Conservation (phyloP, 2,888 invertebrate species). For the Ypsolopha scabrella region DNA sequence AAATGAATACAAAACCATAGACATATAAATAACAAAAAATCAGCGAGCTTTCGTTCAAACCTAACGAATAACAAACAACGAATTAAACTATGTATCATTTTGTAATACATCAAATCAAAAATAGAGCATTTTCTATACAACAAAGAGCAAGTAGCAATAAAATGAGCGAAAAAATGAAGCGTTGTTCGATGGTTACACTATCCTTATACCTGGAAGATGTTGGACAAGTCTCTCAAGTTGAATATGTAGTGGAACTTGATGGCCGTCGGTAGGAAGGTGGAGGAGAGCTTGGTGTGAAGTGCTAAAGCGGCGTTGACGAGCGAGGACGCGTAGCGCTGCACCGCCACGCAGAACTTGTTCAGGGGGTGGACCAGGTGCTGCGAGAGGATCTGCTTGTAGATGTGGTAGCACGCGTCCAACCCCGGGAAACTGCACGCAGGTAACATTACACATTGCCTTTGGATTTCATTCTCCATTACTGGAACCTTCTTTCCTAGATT, state of each 20-base stretch:
- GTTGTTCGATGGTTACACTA: not conserved
- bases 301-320: conserved; percentile 80
- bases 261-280: conserved; percentile 91
- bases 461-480: too few relatives aligned
- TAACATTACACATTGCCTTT: too few relatives aligned
- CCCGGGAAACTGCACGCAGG: conserved; percentile 79
- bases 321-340: conserved; percentile 70
- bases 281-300: conserved; percentile 80
- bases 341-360: conserved; percentile 74
- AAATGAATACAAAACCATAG: too few relatives aligned
- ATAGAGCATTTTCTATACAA: too few relatives aligned
- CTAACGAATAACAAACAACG: too few relatives aligned
- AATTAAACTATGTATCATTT: too few relatives aligned
- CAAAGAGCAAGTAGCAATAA: too few relatives aligned
- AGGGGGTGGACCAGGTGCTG: conserved; percentile 78
- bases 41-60: too few relatives aligned
- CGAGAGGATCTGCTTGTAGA: conserved; percentile 84
- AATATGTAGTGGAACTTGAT: conserved; percentile 96
- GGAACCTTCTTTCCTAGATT: too few relatives aligned
- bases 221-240: conserved; percentile 92
- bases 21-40: too few relatives aligned
- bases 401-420: conserved; percentile 82
- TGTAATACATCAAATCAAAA: too few relatives aligned
- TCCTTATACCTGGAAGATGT: conserved; percentile 60
- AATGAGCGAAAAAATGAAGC: too few relatives aligned